Evolutionary conservation across 1,140 invertebrate species (phyloP), one percentile per base, ranked within the genome.

Genomic region (Anoplolepis gracilipes): DNA sequence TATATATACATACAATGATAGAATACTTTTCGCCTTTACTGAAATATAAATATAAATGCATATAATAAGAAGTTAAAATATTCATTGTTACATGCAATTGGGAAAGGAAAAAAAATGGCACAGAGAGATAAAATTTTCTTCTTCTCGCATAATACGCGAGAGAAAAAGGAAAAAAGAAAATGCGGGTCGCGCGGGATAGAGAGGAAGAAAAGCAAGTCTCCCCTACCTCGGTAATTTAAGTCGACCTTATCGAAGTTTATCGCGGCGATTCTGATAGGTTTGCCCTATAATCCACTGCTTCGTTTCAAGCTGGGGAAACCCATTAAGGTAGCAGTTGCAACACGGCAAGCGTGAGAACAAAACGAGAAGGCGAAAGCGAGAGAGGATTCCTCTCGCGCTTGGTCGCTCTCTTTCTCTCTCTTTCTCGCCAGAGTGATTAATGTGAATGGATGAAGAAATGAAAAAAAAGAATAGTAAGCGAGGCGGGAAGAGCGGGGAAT

Each of bases 271-370:
- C 62, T 76, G 61, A 76, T 46, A 84, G 77, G 39, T 75, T 42
- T 19, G 81, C 46, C 62, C 84, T 87, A 88, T 89, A 82, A 89
- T 88, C 84, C 77, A 73, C 57, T 73, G 85, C 25, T 88, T 85
- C 78, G 87, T 89, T 89, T 89, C 67, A 75, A 79, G 49, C 77
- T 84, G 84, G 36, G 67, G 85, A 84, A 90, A 89, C 85, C 85
- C 88, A 90, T 89, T 90, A 89, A 89, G 76, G 77, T 82, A 86
- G 85, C 87, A 84, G 78, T 84, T 89, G 85, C 85, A 89, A 67
- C 64, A 86, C 72, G 75, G 72, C 64, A 77, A 55, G 77, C 75
- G 57, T 33, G 55, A 67, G 77, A 91, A 91, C 87, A 89, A 91
- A 89, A 87, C 79, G 85, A 86, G 78, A 84, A 84, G 70, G 69